These are phyloP conservation scores for Montipora sp. DNA, from an alignment of 64 coral and sea anemone species.

Conservation along the genomic window DNA sequence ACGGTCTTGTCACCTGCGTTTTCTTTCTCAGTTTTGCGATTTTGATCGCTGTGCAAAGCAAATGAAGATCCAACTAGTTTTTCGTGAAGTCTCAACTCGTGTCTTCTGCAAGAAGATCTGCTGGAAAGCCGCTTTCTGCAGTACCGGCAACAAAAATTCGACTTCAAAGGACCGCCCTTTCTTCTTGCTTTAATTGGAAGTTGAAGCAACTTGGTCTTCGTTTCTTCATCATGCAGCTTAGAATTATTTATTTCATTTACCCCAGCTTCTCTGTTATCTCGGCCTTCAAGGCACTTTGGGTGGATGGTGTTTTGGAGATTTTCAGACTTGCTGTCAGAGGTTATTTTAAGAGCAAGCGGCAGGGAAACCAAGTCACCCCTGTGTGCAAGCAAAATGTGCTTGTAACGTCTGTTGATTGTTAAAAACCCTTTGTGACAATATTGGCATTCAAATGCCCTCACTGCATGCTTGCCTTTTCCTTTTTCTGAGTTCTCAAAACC, in stretches of 20 bases:
- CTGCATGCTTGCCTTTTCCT: neutral
- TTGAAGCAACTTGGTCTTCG: neutral
- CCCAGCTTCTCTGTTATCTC: neutral
- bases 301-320: neutral
- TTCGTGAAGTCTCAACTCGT: conserved; percentile 13
- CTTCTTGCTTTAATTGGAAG: neutral
- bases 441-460: conserved; percentile 10
- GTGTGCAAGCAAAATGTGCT: neutral
- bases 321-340: neutral
- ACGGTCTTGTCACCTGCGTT: neutral
- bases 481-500: too few species aligned
- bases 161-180: neutral
- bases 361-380: neutral
- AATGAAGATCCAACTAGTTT: neutral
- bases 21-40: neutral
- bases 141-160: neutral
- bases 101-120: too few species aligned
- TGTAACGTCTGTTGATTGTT: neutral
- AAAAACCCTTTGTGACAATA: neutral
- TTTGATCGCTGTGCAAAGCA: neutral
- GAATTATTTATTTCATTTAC: neutral
- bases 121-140: neutral
- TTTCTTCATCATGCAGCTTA: neutral
- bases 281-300: neutral
- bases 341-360: neutral